Conservation (phyloP, 1,140 invertebrate genomes). For the Drosophila watanabei region DNA sequence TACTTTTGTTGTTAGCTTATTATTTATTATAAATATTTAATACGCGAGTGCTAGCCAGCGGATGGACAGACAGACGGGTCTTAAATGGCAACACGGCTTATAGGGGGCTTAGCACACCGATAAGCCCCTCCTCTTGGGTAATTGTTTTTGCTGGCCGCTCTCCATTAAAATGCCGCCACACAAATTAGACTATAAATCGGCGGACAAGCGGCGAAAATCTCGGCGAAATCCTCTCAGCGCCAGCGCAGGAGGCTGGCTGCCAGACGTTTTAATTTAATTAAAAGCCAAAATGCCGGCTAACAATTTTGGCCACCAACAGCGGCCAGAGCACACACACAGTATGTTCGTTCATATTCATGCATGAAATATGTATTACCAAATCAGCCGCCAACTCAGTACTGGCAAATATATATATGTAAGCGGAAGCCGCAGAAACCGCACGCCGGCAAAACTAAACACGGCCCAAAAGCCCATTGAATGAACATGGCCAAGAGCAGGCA, state of each 20-base stretch:
- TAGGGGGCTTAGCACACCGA: conserved; percentile 32
- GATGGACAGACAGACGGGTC: neutral
- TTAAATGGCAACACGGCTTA: conserved; percentile 40
- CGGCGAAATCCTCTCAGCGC: conserved; percentile 50
- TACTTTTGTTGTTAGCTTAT: too few relatives aligned
- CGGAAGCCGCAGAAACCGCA: conserved; percentile 62
- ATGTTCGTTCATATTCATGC: conserved; percentile 15
- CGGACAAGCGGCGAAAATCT: conserved; percentile 48
- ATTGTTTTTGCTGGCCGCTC: conserved; percentile 33
- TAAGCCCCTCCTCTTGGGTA: conserved; percentile 10
- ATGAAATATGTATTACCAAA: conserved; percentile 52
- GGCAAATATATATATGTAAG: conserved; percentile 42
- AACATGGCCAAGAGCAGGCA: conserved; percentile 5
- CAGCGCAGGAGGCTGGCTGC: conserved; percentile 24
- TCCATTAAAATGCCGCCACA: conserved; percentile 48
- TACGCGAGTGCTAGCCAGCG: neutral
- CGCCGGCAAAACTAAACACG: conserved; percentile 65
- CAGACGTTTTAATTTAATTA: conserved; percentile 60
- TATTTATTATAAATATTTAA: conserved; percentile 11
- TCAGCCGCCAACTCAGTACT: conserved; percentile 17
- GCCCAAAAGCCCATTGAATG: conserved; percentile 29
- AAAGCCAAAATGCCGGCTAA: conserved; percentile 49
- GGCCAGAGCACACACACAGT: neutral
- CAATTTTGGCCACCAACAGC: conserved; percentile 35
- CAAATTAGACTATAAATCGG: conserved; percentile 54